Conservation (phyloP, 2,888 invertebrate species). For the Leptura quadrifasciata region DNA sequence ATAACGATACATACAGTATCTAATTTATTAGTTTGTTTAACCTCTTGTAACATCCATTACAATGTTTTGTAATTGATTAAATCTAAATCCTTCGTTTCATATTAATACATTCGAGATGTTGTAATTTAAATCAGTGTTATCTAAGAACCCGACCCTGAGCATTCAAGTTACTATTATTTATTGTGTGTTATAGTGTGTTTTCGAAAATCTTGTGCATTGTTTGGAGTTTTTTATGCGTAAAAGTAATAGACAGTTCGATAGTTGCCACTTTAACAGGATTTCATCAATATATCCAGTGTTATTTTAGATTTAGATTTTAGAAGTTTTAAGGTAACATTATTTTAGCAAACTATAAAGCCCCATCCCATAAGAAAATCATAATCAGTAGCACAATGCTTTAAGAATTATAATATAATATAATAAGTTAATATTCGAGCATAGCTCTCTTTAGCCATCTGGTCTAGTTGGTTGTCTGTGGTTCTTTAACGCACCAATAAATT, state of each 20-base stretch:
- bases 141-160: slow-evolving; percentile 1
- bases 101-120: slow-evolving; percentile 14
- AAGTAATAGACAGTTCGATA: neutral
- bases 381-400: too few relatives aligned
- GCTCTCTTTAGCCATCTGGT: too few relatives aligned
- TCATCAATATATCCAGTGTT: neutral
- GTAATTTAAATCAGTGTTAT: slow-evolving; percentile 24
- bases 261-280: neutral
- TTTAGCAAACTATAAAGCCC: too few relatives aligned
- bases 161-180: neutral
- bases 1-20: neutral
- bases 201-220: neutral
- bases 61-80: slow-evolving; percentile 12
- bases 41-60: slow-evolving; percentile 21
- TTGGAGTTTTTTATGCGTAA: neutral
- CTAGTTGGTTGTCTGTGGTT: too few relatives aligned
- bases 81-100: slow-evolving; percentile 21
- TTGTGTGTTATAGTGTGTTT: slow-evolving; percentile 1
- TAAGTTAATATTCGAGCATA: too few relatives aligned
- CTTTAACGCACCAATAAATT: neutral
- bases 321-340: too few relatives aligned
- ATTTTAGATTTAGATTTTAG: too few relatives aligned
- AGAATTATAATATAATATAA: too few relatives aligned
- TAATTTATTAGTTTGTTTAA: slow-evolving; percentile 20
- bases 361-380: too few relatives aligned